Base-by-base conservation (phyloP, 2,113 vertebrate species). In the Sphaerodactylus townsendi region DNA sequence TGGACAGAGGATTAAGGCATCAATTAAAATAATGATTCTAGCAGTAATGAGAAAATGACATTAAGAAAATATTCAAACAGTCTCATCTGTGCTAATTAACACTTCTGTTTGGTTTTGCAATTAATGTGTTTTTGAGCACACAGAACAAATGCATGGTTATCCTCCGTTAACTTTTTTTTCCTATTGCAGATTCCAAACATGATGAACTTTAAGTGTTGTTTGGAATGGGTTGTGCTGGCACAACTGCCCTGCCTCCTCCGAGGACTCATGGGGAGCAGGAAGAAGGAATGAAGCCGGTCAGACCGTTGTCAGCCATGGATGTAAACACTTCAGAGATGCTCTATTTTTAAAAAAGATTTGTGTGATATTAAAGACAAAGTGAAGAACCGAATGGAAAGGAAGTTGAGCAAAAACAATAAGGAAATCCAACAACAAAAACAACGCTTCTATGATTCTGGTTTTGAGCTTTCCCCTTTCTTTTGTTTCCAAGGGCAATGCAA, bases 161-260 rank as follows among this genome's bases (percentile, higher is more conserved):
- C 65, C n/a, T n/a, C n/a, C n/a, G n/a, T n/a, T n/a, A n/a, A n/a
- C n/a, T n/a, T n/a, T 53, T 84, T 86, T 88, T 69, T 41, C 81
- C 35, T 65, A 62, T 86, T 91, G 13, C 90, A 98, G 97, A 92
- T 90, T 86, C 90, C 72, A 92, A 83, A 39, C 98, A 97, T 0
- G 98, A 99, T 95, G 98, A 99, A 94, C 98, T 99, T 94, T 99
- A 99, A 56, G 96, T 90, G 59, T 30, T 41, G 33, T 53, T 75
- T 9, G 0, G 11, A 25, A 62, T 19, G 65, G 64, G 5, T 2
- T 4, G 39, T 64, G 78, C 65, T 21, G 30, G 0, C 71, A 33
- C 86, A 35, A 17, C 25, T 0, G 0, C 79, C 37, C 68, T 46
- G 30, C 39, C 23, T 39, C 80, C 56, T 3, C 48, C 50, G 53